phyloP scores from a whole-genome alignment of 2,888 invertebrate species.

The Oxycera nigricornis region DNA sequence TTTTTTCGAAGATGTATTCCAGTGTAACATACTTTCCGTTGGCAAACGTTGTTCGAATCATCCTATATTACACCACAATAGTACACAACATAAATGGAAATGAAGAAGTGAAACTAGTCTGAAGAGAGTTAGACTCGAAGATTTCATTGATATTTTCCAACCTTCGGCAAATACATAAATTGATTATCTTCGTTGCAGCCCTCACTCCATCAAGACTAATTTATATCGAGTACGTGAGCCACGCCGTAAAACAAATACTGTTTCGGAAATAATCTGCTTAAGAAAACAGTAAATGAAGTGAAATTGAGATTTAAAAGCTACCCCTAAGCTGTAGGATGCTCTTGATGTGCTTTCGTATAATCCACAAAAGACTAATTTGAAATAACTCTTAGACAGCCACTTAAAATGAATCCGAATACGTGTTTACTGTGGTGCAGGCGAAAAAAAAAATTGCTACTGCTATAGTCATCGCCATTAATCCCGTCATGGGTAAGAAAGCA shows the following conservation, averaged over 20 bases:
- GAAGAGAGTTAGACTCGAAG: too few species aligned
- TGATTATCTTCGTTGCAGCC: neutral
- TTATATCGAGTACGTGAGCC: neutral
- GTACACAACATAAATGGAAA: too few species aligned
- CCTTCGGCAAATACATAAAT: too few species aligned
- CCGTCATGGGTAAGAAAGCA: neutral
- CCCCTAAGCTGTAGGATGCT: neutral
- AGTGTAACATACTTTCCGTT: too few species aligned
- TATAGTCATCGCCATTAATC: neutral
- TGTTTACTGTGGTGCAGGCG: neutral
- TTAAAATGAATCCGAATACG: conserved; percentile 31
- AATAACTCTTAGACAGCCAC: conserved; percentile 20
- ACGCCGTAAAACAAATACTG: conserved; percentile 1
- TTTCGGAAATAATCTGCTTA: neutral
- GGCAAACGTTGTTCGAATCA: too few species aligned
- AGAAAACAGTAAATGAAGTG: conserved; percentile 13
- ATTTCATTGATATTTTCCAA: too few species aligned
- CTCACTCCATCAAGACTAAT: neutral
- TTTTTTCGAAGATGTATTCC: too few species aligned
- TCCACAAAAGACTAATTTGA: conserved; percentile 21
- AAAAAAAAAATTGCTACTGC: neutral
- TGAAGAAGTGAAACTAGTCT: too few species aligned
- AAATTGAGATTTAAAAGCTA: conserved; percentile 17
- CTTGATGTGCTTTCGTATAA: neutral
- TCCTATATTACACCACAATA: too few species aligned